phyloP scores from a whole-genome alignment of 2,888 invertebrate species.

The Keiferia lycopersicella region DNA sequence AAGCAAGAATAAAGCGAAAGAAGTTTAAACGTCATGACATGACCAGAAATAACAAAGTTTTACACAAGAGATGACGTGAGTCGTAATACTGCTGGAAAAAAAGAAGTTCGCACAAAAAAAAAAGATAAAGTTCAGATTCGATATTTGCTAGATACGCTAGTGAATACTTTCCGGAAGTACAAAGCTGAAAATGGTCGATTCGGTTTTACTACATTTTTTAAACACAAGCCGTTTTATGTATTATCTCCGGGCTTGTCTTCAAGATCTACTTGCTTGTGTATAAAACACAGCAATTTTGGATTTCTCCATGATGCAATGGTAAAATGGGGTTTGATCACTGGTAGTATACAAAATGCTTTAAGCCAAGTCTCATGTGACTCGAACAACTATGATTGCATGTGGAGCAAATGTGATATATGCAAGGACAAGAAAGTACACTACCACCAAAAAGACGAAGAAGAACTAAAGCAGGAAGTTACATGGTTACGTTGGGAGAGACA shows the following conservation, averaged over 20 bases:
- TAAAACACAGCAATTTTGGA: conserved; percentile 20
- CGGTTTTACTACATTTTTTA: background rate
- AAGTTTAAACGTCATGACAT: no score
- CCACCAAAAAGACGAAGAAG: conserved; percentile 8
- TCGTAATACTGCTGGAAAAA: background rate
- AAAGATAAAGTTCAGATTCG: background rate
- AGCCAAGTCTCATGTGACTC: conserved; percentile 21
- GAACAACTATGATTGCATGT: conserved; percentile 22
- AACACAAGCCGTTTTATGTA: background rate
- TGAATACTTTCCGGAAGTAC: background rate
- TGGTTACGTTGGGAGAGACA: conserved; percentile 23
- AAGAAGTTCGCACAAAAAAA: background rate
- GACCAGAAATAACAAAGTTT: background rate
- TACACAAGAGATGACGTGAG: background rate
- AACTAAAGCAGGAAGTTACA: conserved; percentile 15
- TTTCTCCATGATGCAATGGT: conserved; percentile 17
- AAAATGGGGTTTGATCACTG: conserved; percentile 20
- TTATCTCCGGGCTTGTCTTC: conserved; percentile 4
- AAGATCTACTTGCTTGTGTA: conserved; percentile 22
- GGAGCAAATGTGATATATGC: conserved; percentile 20
- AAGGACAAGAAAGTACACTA: conserved; percentile 22
- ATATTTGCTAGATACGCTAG: background rate
- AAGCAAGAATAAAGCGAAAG: conserved; percentile 16
- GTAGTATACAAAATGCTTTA: conserved; percentile 17
- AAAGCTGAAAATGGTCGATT: background rate